These are phyloP conservation scores for Dicranocentrus wangi DNA, from an alignment of 2,888 invertebrate genomes.

Conservation along the genomic window DNA sequence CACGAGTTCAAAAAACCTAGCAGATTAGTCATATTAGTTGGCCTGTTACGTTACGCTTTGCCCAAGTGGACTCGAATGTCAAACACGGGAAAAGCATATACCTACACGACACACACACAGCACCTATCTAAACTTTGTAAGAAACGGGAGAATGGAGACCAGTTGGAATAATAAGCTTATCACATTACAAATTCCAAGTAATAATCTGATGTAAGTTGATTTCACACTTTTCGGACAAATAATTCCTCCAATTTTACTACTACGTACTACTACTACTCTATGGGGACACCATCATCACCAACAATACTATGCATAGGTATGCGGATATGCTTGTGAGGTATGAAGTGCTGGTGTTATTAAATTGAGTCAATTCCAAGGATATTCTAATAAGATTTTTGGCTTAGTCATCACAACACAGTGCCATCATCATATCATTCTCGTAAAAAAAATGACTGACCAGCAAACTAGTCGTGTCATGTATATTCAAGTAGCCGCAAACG, in stretches of 20 bases:
- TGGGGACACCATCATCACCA: too few species aligned
- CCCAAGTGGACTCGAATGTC: conserved; percentile 1
- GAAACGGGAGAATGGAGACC: neutral
- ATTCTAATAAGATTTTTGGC: conserved; percentile 42
- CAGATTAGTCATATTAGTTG: neutral
- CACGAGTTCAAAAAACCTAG: conserved; percentile 12
- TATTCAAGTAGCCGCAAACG: neutral
- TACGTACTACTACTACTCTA: too few species aligned
- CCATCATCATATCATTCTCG: neutral
- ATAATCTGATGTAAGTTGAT: conserved; percentile 48
- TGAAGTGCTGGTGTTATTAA: neutral
- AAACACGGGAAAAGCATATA: too few species aligned
- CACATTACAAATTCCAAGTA: conserved; percentile 28
- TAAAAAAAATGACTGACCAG: conserved; percentile 9
- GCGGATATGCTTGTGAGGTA: too few species aligned
- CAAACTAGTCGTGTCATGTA: neutral
- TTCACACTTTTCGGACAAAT: conserved; percentile 48
- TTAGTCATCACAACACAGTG: conserved; percentile 50
- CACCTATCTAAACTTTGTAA: neutral
- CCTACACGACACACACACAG: neutral
- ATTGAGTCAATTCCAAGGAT: conserved; percentile 42
- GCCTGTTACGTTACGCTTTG: neutral
- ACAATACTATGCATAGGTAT: neutral
- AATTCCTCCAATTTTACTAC: conserved; percentile 12
- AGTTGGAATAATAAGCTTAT: conserved; percentile 29